Evolutionary conservation across 2,888 invertebrate species (phyloP), one percentile per base, ranked within the genome.

Genomic region (Ommatoiulus sabulosus): DNA sequence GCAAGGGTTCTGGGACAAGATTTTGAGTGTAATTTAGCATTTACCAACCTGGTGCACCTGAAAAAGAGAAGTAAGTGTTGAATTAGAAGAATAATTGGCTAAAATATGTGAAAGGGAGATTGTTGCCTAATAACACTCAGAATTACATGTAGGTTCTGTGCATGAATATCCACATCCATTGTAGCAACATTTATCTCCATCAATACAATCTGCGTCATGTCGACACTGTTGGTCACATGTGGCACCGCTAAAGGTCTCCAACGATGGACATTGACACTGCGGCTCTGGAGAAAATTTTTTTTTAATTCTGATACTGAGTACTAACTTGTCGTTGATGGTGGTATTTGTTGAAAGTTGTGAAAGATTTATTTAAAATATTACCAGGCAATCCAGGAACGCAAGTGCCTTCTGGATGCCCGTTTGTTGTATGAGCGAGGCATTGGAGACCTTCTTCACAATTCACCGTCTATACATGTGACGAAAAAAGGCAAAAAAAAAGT

Each of bases 171-270:
- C 95, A 92, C 98, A 97, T 87, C 96, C 96, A 91, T 95, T 95
- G 90, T 93, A 93, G 92, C 98, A 98, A 92, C 98, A 98, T 93
- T 97, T 98, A 92, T 95, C 94, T 44, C 95, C 94, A 52, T 95
- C 95, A 17, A 94, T 93, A 92, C 98, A 98, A 92, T 97, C 96
- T 0, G 96, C 96, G 92, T 98, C 98, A 88, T 95, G 95, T 89
- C 94, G 93, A 91, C 98, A 98, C 92, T 96, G 95, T 52, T 94
- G 93, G 10, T 94, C 94, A 92, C 97, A 97, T 86, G 92, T 91
- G 87, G 93, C 92, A 88, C 92, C 92, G n/a, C 92, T 92, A 12
- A 93, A 92, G 87, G 52, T 48, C 1, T 91, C 92, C 35, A 94
- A 91, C 85, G 91, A 92, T 3, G 96, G 96, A 91, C 96, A 96